phyloP scores from a whole-genome alignment of 1,140 invertebrate species.

The Lasioglossum baleicum region DNA sequence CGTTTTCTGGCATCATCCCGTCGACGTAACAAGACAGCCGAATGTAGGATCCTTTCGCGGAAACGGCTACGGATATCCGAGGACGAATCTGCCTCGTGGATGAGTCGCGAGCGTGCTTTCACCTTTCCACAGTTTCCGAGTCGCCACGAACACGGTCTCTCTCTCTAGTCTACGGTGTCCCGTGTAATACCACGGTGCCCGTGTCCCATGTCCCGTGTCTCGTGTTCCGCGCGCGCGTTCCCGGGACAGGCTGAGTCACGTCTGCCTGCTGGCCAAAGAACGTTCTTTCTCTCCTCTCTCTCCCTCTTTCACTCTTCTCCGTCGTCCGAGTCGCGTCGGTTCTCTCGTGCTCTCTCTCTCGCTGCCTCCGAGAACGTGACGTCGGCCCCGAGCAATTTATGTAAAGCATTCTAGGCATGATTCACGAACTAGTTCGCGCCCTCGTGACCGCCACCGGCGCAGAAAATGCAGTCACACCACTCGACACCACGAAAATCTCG shows the following conservation, averaged over 20 bases:
- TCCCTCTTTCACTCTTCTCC: constrained; percentile 2
- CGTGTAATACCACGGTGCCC: background rate
- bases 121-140: constrained; percentile 53
- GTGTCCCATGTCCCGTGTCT: constrained; percentile 3
- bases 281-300: constrained; percentile 37
- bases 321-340: background rate
- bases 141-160: background rate
- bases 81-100: constrained; percentile 4
- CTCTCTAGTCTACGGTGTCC: background rate
- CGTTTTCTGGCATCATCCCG: background rate
- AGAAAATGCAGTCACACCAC: constrained; percentile 64
- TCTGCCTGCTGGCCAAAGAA: constrained; percentile 44
- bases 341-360: constrained; percentile 38
- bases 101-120: constrained; percentile 56
- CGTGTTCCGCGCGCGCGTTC: constrained; percentile 42
- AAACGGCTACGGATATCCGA: constrained; percentile 53
- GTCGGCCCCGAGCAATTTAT: constrained; percentile 76
- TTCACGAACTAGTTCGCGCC: constrained; percentile 79
- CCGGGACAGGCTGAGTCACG: constrained; percentile 54
- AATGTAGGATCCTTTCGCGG: constrained; percentile 16
- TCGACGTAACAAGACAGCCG: background rate
- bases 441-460: constrained; percentile 72
- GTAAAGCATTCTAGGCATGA: constrained; percentile 77
- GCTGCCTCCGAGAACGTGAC: constrained; percentile 66
- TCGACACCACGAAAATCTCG: constrained; percentile 27